Evolutionary conservation across 64 coral and sea anemone species (phyloP), one percentile per base, ranked within the genome.

Genomic region (Montipora foliosa): DNA sequence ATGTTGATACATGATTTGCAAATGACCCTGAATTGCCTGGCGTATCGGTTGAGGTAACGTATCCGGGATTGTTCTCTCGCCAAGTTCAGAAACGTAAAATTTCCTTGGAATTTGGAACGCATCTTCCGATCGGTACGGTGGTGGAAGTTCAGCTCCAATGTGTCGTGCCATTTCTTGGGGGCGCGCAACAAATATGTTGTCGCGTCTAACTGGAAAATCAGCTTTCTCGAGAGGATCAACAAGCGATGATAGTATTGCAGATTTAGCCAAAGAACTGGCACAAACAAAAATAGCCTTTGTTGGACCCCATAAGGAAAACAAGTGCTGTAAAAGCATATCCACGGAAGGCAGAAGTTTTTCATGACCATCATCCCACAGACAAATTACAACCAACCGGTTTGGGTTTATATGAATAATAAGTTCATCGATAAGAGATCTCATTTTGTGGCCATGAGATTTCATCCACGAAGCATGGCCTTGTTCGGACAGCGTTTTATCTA

Each of bases 71-170:
- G 72, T 96, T 46, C 25, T 88, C n/a, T 96, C 90, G 11, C 74
- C 87, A 0, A 71, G 20, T 6, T 77, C 86, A 9, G 48, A 47
- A 24, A 47, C 20, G 19, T 74, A 24, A 67, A 81, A 68, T 21
- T 85, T 93, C 47, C 82, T 81, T 47, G 95, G 95, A 49, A 96
- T 78, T 79, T 93, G 95, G 82, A 92, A 96, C 3, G 78, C 86
- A 82, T 96, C 75, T 67, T 96, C 95, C 48, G 95, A 83, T 13
- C 90, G 68, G 92, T 93, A 96, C 5, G 95, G 95, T 71, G 77
- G 62, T 19, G 95, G 90, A 57, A 96, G 87, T 84, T 24, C 76
- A 68, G 16, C 49, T 7, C 84, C 90, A 16, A 96, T 46, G 24
- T 92, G 44, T 11, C 90, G 47, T 1, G 95, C 80, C 48, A 96